Percentiles rank a stretch among this genome's conserved stretches.
Conservation (phyloP, 2,888 invertebrate species). For the Aporophyla nigra region DNA sequence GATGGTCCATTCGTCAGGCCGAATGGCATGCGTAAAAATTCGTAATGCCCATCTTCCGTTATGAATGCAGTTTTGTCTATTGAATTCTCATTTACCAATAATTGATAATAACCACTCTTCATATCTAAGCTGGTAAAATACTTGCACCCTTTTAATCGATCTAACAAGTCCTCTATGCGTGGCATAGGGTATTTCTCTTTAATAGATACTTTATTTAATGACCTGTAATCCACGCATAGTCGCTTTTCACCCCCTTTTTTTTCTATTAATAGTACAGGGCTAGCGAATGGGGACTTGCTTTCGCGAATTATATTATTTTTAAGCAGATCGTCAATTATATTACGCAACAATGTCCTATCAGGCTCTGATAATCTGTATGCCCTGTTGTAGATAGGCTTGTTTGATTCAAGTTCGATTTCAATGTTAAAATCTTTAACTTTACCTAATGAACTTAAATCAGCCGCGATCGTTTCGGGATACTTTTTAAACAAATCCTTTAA, state of each 20-base stretch:
- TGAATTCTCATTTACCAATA: too few relatives aligned
- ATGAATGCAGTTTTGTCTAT: too few relatives aligned
- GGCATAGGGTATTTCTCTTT: conserved; percentile 7
- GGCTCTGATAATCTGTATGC: not conserved
- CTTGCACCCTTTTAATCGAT: not conserved
- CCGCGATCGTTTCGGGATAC: not conserved
- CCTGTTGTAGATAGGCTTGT: not conserved
- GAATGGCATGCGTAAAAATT: too few relatives aligned
- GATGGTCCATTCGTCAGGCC: too few relatives aligned
- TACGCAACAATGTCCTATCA: not conserved
- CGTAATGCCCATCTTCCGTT: too few relatives aligned
- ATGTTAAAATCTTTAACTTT: not conserved
- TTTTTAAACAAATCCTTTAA: too few relatives aligned
- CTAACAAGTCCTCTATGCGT: conserved; percentile 2
- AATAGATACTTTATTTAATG: not conserved
- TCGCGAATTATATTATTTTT: not conserved
- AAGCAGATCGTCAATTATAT: not conserved
- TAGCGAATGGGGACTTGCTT: conserved; percentile 6
- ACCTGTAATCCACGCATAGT: conserved; percentile 6
- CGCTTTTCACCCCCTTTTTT: conserved; percentile 11
- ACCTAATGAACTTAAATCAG: not conserved
- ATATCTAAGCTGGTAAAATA: not conserved
- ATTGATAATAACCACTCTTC: too few relatives aligned
- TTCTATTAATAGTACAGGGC: not conserved
- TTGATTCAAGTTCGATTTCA: not conserved